Conservation (phyloP, 2,113 vertebrate species). For the Ifrita kowaldi region DNA sequence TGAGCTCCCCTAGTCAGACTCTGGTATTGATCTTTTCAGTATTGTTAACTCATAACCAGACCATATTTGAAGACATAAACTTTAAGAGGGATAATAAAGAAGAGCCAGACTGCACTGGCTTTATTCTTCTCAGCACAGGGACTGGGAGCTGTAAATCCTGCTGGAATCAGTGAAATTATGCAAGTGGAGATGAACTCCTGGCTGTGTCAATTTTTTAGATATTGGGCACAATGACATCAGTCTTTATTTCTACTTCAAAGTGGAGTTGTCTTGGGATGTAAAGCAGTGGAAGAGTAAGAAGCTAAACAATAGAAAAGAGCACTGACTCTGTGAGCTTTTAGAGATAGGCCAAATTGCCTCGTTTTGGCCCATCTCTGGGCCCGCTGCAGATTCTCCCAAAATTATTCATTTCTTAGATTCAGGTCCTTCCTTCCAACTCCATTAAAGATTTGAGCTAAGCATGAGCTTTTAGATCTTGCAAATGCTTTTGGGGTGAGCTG, state of each 20-base stretch:
- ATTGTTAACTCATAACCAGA: constrained; percentile 75
- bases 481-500: not conserved
- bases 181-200: constrained; percentile 26
- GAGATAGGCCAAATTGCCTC: not conserved
- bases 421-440: not conserved
- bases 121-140: constrained; percentile 26
- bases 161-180: constrained; percentile 41
- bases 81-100: constrained; percentile 75
- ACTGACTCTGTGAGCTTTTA: not conserved
- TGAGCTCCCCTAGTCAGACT: constrained; percentile 55
- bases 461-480: not conserved
- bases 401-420: not conserved
- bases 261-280: not conserved
- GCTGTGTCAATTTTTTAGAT: not conserved
- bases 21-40: constrained; percentile 72
- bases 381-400: not conserved
- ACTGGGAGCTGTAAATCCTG: constrained; percentile 60
- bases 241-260: not conserved
- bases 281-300: not conserved
- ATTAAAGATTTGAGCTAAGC: not conserved
- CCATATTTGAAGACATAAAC: constrained; percentile 76
- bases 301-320: not conserved
- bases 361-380: not conserved
- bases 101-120: constrained; percentile 35
- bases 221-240: not conserved